phyloP scores from a whole-genome alignment of 2,113 vertebrate genomes.

The Pantherophis guttatus region DNA sequence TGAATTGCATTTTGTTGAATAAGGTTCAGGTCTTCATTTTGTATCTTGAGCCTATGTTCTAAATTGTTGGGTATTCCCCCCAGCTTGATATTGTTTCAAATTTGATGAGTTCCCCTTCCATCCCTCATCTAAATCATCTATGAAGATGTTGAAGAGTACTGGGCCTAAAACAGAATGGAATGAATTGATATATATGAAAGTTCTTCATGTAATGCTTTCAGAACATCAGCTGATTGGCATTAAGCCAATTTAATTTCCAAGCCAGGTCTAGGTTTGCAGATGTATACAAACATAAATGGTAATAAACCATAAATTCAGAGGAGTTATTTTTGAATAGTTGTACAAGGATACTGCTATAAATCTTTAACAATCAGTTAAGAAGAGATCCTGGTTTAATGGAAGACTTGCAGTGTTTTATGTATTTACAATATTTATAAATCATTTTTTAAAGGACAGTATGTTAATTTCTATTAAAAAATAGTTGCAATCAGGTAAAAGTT shows the following conservation, averaged over 20 bases:
- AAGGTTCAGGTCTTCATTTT: too few relatives aligned
- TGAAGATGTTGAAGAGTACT: background rate
- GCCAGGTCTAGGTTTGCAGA: background rate
- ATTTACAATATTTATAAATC: background rate
- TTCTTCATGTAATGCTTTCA: background rate
- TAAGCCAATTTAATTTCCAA: background rate
- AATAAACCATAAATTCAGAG: background rate
- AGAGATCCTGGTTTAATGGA: background rate
- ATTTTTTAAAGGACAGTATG: background rate
- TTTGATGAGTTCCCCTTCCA: background rate
- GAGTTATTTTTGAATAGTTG: background rate
- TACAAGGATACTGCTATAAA: too few relatives aligned
- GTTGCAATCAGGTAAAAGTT: background rate
- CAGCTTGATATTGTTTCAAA: too few relatives aligned
- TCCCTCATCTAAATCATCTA: background rate
- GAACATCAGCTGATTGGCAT: background rate
- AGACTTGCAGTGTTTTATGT: background rate
- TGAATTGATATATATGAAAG: background rate
- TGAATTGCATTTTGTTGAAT: background rate
- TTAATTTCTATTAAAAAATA: background rate
- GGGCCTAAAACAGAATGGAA: background rate
- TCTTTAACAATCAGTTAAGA: background rate
- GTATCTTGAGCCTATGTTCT: too few relatives aligned
- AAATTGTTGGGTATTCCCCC: too few relatives aligned
- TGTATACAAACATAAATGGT: background rate